Evolutionary conservation across 2,888 invertebrate species (phyloP), one percentile per base, ranked within the genome.

Genomic region (Meganola albula): DNA sequence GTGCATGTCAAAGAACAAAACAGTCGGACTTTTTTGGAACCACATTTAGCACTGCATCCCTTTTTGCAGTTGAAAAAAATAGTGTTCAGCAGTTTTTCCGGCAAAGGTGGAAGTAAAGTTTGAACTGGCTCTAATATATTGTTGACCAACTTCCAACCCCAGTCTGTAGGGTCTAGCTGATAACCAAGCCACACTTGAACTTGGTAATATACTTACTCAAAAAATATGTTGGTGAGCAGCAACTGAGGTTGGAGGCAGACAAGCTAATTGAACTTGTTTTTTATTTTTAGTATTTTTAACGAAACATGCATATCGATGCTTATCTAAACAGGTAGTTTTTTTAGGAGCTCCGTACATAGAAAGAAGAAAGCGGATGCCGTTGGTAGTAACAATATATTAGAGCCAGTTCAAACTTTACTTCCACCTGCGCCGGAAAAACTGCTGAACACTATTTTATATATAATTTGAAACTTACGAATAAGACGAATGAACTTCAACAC

Each of bases 51-150:
- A 37, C 34, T 49, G 38, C 52, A 54, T 11, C 44, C 50, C 25
- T 49, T 53, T 39, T 41, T 50, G 33, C 53, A 58, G 28, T 50
- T 51, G 38, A 48, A 40, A 52, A 47, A 52, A 41, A 55, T 52
- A 4, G 42, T 44, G 27, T 58, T 51, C 5, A 56, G 43, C n/a
- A 51, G 44, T 46, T 44, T 46, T 37, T 58, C 50, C 27, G 54
- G 51, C 13, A 37, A 37, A 37, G 45, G 36, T 40, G 35, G 37
- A 9, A 45, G 35, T 40, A 40, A 37, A 30, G 36, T 47, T n/a
- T 42, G 24, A 3, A 20, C 20, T 35, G 39, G 35, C 8, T 40
- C 35, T 27, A 35, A 36, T 26, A 6, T 10, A 33, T 31, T 31
- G 21, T 36, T 12, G 20, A 34, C 31, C 36, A 40, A 41, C 29